A percentile compares a stretch with the other conserved stretches of the same genome.
phyloP scores from a whole-genome alignment of 1,140 invertebrate species.

The Drosophila kikkawai region DNA sequence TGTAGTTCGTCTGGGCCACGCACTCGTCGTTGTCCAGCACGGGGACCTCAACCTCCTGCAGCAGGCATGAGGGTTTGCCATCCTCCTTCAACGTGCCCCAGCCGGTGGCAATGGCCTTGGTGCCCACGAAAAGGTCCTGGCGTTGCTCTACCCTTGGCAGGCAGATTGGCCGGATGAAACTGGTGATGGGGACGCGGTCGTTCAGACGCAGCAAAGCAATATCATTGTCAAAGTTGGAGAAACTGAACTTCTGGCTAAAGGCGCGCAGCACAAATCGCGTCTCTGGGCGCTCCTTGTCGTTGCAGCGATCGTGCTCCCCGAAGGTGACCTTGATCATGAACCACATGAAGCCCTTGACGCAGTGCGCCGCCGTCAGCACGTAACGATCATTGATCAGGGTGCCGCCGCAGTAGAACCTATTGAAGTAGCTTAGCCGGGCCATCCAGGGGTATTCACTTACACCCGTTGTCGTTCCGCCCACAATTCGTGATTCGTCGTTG shows the following conservation, averaged over 20 bases:
- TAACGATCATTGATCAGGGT: conserved; percentile 93
- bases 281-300: conserved; percentile 89
- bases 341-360: conserved; percentile 95
- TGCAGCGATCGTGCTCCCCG: conserved; percentile 93
- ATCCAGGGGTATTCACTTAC: conserved; percentile 94
- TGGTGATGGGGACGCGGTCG: conserved; percentile 90
- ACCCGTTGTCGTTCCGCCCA: conserved; percentile 88
- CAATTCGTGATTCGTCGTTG: conserved; percentile 92
- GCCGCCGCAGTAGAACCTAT: conserved; percentile 94
- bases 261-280: conserved; percentile 91
- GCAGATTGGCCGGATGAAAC: conserved; percentile 92
- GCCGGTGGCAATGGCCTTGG: conserved; percentile 90
- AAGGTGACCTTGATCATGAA: conserved; percentile 95
- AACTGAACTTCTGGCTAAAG: conserved; percentile 91
- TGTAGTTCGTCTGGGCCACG: conserved; percentile 91
- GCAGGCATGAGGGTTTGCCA: conserved; percentile 91
- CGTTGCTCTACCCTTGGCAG: conserved; percentile 88
- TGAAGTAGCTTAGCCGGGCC: conserved; percentile 91
- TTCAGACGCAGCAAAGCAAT: conserved; percentile 92
- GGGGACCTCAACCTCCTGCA: conserved; percentile 93
- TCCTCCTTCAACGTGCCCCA: conserved; percentile 94
- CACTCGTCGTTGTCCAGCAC: conserved; percentile 92
- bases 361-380: conserved; percentile 93
- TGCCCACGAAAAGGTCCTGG: conserved; percentile 87
- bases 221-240: conserved; percentile 94